Evolutionary conservation across 2,888 invertebrate genomes (phyloP), one percentile per base, ranked within the genome.

Genomic region (Drosophila birchii): DNA sequence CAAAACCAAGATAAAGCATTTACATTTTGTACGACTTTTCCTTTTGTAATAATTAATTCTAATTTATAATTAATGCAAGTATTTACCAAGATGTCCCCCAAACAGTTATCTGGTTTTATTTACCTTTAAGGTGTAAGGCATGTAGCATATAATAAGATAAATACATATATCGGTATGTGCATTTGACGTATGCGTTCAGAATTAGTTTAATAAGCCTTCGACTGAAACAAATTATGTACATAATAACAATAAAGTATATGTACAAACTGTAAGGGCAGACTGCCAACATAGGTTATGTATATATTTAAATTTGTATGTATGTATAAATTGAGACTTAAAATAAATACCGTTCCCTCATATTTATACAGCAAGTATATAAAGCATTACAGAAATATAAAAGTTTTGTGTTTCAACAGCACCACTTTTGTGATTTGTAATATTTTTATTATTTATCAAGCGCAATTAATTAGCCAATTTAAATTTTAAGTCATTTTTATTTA

Each of bases 291-390:
- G 64, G 64, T 64, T 64, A 64, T 64, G 64, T 64, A 64, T 64
- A 64, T 64, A 64, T 63, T 64, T 64, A 64, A 64, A 63, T 64
- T 64, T 64, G 64, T 64, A 64, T 64, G 64, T 64, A 64, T 64
- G 64, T 64, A 64, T 64, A 64, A 64, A 64, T 64, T 64, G 64
- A 64, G 41, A 64, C 49, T 64, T 64, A 63, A 64, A 63, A 64
- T 64, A 63, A 64, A 64, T 63, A 63, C 64, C 49, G 64, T 63
- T 64, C 43, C 64, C 64, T 64, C 64, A 64, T 63, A 63, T 38
- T 64, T 49, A 64, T 43, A 64, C 64, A 51, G 64, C 43, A 63
- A 51, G 34, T 43, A 63, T 12, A 63, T 63, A 51, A 11, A 34
- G 43, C 20, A 51, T 43, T 51, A 23, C 34, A 43, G 5, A 7